Percentiles rank a stretch among this genome's conserved stretches.
phyloP scores from a whole-genome alignment of 1,140 invertebrate genomes.

The Schlechtendalia chinensis region DNA sequence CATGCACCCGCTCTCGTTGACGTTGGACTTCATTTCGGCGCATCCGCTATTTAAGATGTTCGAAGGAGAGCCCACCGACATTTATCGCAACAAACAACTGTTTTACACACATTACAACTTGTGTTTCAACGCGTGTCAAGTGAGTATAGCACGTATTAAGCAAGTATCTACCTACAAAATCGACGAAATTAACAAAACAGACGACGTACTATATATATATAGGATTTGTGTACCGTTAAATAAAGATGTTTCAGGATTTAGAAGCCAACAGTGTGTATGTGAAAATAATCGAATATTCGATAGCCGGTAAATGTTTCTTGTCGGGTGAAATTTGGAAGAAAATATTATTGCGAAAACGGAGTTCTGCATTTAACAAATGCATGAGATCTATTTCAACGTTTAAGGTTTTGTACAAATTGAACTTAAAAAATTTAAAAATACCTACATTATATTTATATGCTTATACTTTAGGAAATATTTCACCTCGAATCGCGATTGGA shows the following conservation, averaged over 20 bases:
- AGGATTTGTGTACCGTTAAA: not conserved
- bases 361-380: not conserved
- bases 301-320: slow-evolving; percentile 29
- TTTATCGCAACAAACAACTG: slow-evolving; percentile 23
- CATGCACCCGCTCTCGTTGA: slow-evolving; percentile 18
- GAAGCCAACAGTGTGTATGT: slow-evolving; percentile 9
- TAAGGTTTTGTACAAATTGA: not conserved
- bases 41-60: not conserved
- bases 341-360: slow-evolving; percentile 6
- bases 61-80: not conserved
- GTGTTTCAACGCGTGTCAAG: slow-evolving; percentile 29
- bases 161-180: not conserved
- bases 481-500: not conserved
- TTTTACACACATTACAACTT: slow-evolving; percentile 1
- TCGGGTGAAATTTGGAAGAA: not conserved
- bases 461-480: not conserved
- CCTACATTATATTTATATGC: not conserved
- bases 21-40: slow-evolving; percentile 8
- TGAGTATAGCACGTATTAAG: not conserved
- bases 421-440: too few relatives aligned
- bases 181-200: not conserved
- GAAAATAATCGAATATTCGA: slow-evolving; percentile 20
- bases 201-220: not conserved
- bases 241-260: slow-evolving; percentile 36
- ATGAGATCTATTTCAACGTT: not conserved